These are phyloP conservation scores for Coregonus ussuriensis DNA, from an alignment of 2,797 vertebrate genomes.

Conservation along the genomic window DNA sequence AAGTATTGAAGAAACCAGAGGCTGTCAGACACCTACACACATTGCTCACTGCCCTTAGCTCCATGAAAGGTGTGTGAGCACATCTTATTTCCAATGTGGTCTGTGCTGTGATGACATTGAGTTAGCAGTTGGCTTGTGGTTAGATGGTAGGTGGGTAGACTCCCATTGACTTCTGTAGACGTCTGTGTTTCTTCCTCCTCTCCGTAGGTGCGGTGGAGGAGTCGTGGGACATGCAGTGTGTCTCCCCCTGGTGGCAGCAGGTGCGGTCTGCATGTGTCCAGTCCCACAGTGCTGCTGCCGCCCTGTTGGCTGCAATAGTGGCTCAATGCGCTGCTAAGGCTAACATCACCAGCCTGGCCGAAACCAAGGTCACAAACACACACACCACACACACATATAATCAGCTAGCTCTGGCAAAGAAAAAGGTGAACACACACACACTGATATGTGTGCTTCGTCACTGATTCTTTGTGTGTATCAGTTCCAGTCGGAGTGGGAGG, in stretches of 20 bases:
- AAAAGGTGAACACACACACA: neutral
- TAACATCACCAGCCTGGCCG: constrained; percentile 76
- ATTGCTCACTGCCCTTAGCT: constrained; percentile 84
- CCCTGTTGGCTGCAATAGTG: constrained; percentile 86
- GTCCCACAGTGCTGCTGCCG: constrained; percentile 84
- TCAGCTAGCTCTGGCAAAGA: too few relatives aligned
- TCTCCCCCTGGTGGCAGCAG: constrained; percentile 98
- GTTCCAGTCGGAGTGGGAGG: constrained; percentile 88
- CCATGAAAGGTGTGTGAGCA: constrained; percentile 82
- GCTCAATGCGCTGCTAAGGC: constrained; percentile 83
- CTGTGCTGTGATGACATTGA: too few relatives aligned
- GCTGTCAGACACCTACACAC: constrained; percentile 81
- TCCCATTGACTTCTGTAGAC: too few relatives aligned
- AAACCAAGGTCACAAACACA: constrained; percentile 78
- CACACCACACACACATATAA: too few relatives aligned
- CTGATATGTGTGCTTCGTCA: neutral
- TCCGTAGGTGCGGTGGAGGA: constrained; percentile 86
- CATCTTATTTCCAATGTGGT: too few relatives aligned
- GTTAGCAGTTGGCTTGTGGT: too few relatives aligned
- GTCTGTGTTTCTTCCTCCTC: neutral
- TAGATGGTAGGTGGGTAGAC: too few relatives aligned
- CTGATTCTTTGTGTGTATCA: constrained; percentile 36
- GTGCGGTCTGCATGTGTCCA: constrained; percentile 87
- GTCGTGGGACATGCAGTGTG: constrained; percentile 89
- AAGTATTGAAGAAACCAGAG: constrained; percentile 80